A percentile compares a stretch with the other conserved stretches of the same genome.
These are phyloP conservation scores for Elegia similella DNA, from an alignment of 2,888 invertebrate genomes.

Conservation along the genomic window DNA sequence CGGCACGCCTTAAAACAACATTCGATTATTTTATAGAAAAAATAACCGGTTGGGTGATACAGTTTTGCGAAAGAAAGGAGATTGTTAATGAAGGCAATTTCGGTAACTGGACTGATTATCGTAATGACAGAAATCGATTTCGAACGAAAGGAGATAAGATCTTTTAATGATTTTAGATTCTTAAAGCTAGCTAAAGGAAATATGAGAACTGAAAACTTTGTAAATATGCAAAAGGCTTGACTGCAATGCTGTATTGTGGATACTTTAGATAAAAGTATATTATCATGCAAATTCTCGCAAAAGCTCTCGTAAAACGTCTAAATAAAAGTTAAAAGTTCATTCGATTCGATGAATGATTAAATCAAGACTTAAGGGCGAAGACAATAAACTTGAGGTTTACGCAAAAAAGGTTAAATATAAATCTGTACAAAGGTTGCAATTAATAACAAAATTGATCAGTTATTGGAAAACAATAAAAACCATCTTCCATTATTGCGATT, in stretches of 20 bases:
- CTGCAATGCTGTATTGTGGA: too few relatives aligned
- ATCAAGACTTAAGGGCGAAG: too few relatives aligned
- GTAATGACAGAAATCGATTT: slow-evolving; percentile 33
- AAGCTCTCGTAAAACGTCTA: too few relatives aligned
- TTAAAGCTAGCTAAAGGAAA: not conserved
- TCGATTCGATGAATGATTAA: too few relatives aligned
- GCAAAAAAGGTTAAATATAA: not conserved
- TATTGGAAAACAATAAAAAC: slow-evolving; percentile 7
- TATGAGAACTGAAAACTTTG: not conserved
- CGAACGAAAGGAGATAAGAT: slow-evolving; percentile 7
- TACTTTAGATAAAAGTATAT: too few relatives aligned
- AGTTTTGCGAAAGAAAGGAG: slow-evolving; percentile 52
- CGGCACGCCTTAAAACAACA: slow-evolving; percentile 25
- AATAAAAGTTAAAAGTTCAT: too few relatives aligned
- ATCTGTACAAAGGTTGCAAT: not conserved
- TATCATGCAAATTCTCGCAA: too few relatives aligned
- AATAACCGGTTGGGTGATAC: slow-evolving; percentile 59
- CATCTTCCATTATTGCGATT: slow-evolving; percentile 1
- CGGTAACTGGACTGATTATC: slow-evolving; percentile 59
- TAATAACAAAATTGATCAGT: slow-evolving; percentile 2
- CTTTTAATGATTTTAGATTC: not conserved
- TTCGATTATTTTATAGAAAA: slow-evolving; percentile 46
- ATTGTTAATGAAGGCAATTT: slow-evolving; percentile 68
- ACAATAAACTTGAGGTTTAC: not conserved
- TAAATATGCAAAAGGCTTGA: too few relatives aligned